Conservation (phyloP, 2,113 vertebrate species). For the Gallinago media region DNA sequence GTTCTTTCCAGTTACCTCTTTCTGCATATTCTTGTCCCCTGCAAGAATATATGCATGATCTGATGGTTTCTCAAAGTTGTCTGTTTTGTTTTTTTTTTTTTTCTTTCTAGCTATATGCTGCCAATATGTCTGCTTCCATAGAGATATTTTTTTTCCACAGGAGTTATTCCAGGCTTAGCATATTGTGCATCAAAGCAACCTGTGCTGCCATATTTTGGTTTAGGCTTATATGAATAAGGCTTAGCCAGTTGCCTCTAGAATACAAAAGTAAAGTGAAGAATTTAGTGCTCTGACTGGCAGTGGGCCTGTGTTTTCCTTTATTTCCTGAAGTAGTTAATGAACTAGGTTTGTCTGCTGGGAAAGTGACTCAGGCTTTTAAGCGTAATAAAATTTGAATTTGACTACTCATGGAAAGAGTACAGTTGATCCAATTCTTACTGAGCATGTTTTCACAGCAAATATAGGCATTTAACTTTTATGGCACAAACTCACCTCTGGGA, state of each 20-base stretch:
- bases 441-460: neutral
- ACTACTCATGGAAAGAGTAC: neutral
- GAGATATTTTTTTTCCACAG: neutral
- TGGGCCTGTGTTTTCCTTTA: neutral
- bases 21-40: neutral
- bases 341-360: neutral
- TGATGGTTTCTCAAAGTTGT: neutral
- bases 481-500: neutral
- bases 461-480: neutral
- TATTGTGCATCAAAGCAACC: neutral
- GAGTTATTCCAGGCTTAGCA: neutral
- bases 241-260: neutral
- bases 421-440: neutral
- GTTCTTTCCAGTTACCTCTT: neutral
- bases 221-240: neutral
- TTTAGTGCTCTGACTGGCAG: neutral
- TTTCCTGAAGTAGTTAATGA: neutral
- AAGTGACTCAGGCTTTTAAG: accelerated
- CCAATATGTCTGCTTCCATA: neutral
- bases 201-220: neutral
- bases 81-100: neutral
- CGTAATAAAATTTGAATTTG: neutral
- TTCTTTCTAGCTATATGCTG: neutral
- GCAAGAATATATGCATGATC: neutral
- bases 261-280: neutral